Evolutionary conservation across 2,113 vertebrate genomes (phyloP).

Genomic region (Dipodomys spectabilis): DNA sequence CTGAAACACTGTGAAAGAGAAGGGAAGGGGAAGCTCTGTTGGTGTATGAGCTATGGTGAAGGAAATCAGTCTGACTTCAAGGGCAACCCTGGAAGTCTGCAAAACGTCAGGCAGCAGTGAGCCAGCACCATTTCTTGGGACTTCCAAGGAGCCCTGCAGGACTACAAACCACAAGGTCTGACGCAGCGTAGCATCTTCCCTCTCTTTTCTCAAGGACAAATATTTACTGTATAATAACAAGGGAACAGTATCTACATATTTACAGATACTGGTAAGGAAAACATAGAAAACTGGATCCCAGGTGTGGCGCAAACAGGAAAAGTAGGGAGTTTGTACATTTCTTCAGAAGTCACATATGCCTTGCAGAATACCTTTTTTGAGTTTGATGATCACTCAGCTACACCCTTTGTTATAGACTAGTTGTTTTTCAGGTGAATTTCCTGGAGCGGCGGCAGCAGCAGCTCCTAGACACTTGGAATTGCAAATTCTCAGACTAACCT

Average conservation of each 20-base stretch:
- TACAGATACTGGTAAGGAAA: not conserved
- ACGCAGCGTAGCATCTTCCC: not conserved
- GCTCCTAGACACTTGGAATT: not conserved
- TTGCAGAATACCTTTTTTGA: not conserved
- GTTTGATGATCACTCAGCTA: not conserved
- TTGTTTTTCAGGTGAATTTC: not conserved
- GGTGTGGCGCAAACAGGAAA: not conserved
- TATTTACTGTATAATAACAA: not conserved
- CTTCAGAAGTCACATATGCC: not conserved
- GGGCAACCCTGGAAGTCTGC: slow-evolving; percentile 70
- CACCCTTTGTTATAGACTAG: not conserved
- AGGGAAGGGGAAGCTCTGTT: slow-evolving; percentile 63
- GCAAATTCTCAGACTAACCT: not conserved
- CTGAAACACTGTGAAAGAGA: slow-evolving; percentile 31
- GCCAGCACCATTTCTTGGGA: slow-evolving; percentile 60
- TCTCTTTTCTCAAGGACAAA: slow-evolving; percentile 34
- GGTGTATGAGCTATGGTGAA: slow-evolving; percentile 69
- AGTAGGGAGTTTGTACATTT: not conserved
- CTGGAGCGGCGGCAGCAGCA: not conserved
- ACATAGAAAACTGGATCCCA: not conserved
- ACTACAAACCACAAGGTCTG: slow-evolving; percentile 57
- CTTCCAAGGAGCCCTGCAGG: slow-evolving; percentile 37
- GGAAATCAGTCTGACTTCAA: slow-evolving; percentile 76
- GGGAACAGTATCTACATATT: no score
- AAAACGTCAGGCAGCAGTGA: slow-evolving; percentile 62